phyloP scores from a whole-genome alignment of 2,888 invertebrate genomes.

The Apantesis nais region DNA sequence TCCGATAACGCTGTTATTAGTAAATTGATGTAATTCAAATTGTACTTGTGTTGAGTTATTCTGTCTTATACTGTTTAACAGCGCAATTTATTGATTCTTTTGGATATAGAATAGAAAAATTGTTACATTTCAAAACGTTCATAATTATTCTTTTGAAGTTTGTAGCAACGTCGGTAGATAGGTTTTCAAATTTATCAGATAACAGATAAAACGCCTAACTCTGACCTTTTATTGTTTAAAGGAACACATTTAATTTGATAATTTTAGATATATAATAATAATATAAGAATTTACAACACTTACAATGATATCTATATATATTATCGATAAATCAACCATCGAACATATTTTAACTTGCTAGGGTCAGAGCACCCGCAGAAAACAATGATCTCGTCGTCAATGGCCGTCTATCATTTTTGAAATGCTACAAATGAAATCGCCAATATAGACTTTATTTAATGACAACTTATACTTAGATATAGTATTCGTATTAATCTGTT shows the following conservation, averaged over 20 bases:
- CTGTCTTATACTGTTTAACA: conserved; percentile 7
- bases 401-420: not conserved
- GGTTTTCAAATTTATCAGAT: not conserved
- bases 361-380: not conserved
- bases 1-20: conserved; percentile 71
- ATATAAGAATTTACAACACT: no score
- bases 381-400: not conserved
- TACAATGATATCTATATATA: no score
- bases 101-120: no score
- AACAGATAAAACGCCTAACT: not conserved
- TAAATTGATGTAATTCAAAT: conserved; percentile 57
- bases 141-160: not conserved
- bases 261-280: no score
- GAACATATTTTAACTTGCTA: not conserved
- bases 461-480: not conserved
- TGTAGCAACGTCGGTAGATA: not conserved
- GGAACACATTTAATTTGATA: not conserved
- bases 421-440: not conserved
- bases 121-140: not conserved
- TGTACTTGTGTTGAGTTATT: not conserved
- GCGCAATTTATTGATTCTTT: not conserved
- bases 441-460: not conserved
- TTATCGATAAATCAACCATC: not conserved
- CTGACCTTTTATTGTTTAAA: not conserved
- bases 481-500: not conserved